phyloP scores from a whole-genome alignment of 2,888 invertebrate genomes.

The Cheilosia impressa region DNA sequence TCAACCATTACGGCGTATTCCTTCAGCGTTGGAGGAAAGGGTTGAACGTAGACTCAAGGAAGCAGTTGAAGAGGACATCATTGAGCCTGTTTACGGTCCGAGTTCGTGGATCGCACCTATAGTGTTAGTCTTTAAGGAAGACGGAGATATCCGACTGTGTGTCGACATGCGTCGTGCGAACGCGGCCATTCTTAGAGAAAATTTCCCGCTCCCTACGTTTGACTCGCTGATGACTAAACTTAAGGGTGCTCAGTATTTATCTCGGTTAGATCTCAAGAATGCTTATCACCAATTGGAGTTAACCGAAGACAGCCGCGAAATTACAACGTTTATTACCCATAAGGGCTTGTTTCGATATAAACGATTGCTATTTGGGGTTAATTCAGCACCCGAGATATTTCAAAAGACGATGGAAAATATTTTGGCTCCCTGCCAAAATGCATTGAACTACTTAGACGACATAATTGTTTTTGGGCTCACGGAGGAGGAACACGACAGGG shows the following conservation, averaged over 20 bases:
- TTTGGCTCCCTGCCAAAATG: conserved; percentile 76
- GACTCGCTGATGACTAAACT: conserved; percentile 76
- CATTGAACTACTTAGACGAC: conserved; percentile 76
- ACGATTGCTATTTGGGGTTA: conserved; percentile 79
- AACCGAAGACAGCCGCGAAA: conserved; percentile 14
- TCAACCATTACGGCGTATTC: conserved; percentile 78
- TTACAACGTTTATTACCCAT: conserved; percentile 52
- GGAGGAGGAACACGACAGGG: conserved; percentile 74
- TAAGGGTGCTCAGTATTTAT: conserved; percentile 68
- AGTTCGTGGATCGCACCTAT: too few species aligned
- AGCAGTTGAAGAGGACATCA: conserved; percentile 11
- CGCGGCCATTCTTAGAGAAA: conserved; percentile 77
- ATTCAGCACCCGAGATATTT: conserved; percentile 74
- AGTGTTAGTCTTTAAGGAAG: neutral
- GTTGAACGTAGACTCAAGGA: conserved; percentile 32
- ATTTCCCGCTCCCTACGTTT: conserved; percentile 77
- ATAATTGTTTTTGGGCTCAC: conserved; percentile 76
- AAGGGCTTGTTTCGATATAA: too few species aligned
- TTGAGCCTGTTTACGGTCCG: too few species aligned
- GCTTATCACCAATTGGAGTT: conserved; percentile 77
- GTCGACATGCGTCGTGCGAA: conserved; percentile 79
- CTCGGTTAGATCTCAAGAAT: too few species aligned
- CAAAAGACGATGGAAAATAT: conserved; percentile 77
- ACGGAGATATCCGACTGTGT: conserved; percentile 32
- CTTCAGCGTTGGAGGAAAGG: conserved; percentile 65